A percentile compares a stretch with the other conserved stretches of the same genome.
These are phyloP conservation scores for Heliconius eleuchia DNA, from an alignment of 1,140 invertebrate genomes.

Conservation along the genomic window DNA sequence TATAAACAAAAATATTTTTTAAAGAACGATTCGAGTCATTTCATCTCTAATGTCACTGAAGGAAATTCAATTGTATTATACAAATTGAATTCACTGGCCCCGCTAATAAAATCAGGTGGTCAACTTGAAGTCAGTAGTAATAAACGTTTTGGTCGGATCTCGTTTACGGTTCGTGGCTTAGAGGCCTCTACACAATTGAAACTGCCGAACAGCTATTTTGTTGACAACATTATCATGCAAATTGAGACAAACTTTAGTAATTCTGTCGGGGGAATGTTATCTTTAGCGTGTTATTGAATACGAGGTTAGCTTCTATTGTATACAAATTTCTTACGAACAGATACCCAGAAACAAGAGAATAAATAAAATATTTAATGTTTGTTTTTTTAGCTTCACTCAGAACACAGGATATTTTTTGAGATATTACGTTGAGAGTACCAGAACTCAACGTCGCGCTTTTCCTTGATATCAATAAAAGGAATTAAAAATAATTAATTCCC, in stretches of 20 bases:
- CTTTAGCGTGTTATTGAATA: not conserved
- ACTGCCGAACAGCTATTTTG: not conserved
- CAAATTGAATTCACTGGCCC: not conserved
- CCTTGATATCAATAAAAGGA: too few species aligned
- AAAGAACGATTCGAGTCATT: not conserved
- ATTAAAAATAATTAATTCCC: too few species aligned
- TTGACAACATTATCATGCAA: not conserved
- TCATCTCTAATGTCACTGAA: not conserved
- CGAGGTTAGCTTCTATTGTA: not conserved
- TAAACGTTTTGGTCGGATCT: not conserved
- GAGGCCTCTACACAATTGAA: not conserved
- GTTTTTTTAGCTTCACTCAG: too few species aligned
- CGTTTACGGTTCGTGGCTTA: not conserved
- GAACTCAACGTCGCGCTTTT: too few species aligned
- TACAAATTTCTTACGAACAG: not conserved
- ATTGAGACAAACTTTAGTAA: slow-evolving; percentile 7
- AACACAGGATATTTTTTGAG: too few species aligned
- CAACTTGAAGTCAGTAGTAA: not conserved
- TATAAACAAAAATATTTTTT: not conserved
- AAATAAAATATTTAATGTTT: too few species aligned
- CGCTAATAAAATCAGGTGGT: slow-evolving; percentile 9
- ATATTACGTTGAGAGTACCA: too few species aligned
- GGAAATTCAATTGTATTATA: not conserved
- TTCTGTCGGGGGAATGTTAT: not conserved
- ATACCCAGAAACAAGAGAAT: not conserved